Conservation (phyloP, 2,888 invertebrate species). For the Eupithecia subfuscata region DNA sequence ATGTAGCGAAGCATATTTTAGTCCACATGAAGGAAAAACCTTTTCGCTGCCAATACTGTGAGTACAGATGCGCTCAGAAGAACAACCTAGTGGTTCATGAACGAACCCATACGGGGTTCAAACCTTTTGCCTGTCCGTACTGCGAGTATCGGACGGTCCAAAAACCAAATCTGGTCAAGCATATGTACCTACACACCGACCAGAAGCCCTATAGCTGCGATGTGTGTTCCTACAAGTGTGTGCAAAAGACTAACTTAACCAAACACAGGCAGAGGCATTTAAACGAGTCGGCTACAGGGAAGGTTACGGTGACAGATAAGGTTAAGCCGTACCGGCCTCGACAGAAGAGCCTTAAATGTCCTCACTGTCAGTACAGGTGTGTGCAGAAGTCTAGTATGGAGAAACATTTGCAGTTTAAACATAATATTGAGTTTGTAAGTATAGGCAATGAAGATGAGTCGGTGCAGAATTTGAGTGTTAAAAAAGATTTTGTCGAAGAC, state of each 20-base stretch:
- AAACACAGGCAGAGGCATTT: slow-evolving; percentile 79
- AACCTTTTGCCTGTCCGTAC: slow-evolving; percentile 78
- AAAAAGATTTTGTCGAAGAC: slow-evolving; percentile 51
- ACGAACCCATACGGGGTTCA: slow-evolving; percentile 79
- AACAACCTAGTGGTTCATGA: slow-evolving; percentile 81
- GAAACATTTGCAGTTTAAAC: slow-evolving; percentile 78
- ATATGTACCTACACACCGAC: slow-evolving; percentile 81
- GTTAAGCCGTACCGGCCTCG: slow-evolving; percentile 73
- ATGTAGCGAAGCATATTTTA: slow-evolving; percentile 79
- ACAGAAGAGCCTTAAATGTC: slow-evolving; percentile 76
- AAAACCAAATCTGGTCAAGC: slow-evolving; percentile 80
- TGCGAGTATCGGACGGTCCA: slow-evolving; percentile 80
- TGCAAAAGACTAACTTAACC: slow-evolving; percentile 79
- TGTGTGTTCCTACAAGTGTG: slow-evolving; percentile 76
- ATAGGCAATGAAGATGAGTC: slow-evolving; percentile 51
- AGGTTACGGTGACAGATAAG: slow-evolving; percentile 56
- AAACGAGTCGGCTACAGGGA: slow-evolving; percentile 70
- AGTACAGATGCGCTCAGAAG: slow-evolving; percentile 79
- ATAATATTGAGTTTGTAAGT: slow-evolving; percentile 52
- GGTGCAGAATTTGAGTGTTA: slow-evolving; percentile 68
- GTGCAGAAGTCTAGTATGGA: slow-evolving; percentile 78
- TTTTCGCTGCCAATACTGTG: slow-evolving; percentile 78
- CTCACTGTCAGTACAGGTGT: slow-evolving; percentile 72
- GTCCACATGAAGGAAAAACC: slow-evolving; percentile 83
- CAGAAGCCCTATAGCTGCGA: slow-evolving; percentile 81